phyloP scores from a whole-genome alignment of 1,140 invertebrate genomes.

The Dinothrombium tinctorium region DNA sequence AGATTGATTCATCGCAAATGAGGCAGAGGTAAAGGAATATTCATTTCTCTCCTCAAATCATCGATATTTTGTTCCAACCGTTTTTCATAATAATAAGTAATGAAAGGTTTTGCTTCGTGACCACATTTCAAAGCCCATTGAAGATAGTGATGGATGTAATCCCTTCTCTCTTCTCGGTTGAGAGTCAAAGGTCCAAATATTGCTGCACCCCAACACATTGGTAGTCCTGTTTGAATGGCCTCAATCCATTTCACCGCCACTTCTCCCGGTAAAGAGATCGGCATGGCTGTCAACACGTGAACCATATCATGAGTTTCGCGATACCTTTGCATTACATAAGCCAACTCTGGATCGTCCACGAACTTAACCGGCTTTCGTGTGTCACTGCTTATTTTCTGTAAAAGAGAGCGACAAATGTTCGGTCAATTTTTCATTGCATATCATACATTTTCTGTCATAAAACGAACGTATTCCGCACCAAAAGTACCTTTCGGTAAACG shows the following conservation, averaged over 20 bases:
- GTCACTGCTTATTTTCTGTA: constrained; percentile 72
- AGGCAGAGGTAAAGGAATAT: constrained; percentile 15
- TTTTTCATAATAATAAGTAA: constrained; percentile 75
- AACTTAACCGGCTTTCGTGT: constrained; percentile 64
- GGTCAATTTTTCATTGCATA: too few species aligned
- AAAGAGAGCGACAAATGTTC: background rate
- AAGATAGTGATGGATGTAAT: constrained; percentile 51
- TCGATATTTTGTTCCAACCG: constrained; percentile 65
- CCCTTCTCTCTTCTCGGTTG: constrained; percentile 49
- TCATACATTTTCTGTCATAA: constrained; percentile 52
- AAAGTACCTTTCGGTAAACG: constrained; percentile 49
- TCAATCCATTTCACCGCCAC: constrained; percentile 85
- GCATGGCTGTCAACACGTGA: constrained; percentile 71
- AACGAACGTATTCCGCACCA: constrained; percentile 56
- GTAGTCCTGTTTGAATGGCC: constrained; percentile 62
- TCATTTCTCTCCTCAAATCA: constrained; percentile 39
- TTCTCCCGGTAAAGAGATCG: constrained; percentile 76
- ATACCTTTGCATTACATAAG: constrained; percentile 90
- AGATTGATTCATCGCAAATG: too few species aligned
- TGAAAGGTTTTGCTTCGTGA: constrained; percentile 40
- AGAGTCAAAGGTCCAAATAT: constrained; percentile 60
- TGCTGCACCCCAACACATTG: constrained; percentile 67
- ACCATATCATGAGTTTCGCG: constrained; percentile 86
- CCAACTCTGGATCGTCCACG: constrained; percentile 63
- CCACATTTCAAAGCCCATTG: constrained; percentile 71